These are phyloP conservation scores for Macropus fuliginosus DNA, from an alignment of 2,797 vertebrate species.

Conservation along the genomic window DNA sequence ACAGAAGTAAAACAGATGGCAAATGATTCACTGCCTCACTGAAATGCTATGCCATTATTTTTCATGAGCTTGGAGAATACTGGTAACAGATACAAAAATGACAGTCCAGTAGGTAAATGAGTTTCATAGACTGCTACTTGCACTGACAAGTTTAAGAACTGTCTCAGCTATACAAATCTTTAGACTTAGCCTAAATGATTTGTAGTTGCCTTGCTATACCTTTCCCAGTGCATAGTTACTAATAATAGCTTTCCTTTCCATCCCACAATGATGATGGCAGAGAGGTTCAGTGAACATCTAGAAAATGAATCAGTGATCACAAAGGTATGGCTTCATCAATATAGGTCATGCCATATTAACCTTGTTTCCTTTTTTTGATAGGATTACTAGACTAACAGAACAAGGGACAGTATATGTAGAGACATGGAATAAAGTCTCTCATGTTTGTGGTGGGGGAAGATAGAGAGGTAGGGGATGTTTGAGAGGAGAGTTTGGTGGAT, in stretches of 20 bases:
- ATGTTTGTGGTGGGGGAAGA: background rate
- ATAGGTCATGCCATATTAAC: background rate
- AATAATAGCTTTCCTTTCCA: background rate
- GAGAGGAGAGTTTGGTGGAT: background rate
- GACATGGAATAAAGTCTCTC: background rate
- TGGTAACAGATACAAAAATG: conserved; percentile 14
- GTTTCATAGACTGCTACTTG: background rate
- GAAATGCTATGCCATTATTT: background rate
- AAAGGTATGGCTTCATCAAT: background rate
- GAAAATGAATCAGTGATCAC: background rate
- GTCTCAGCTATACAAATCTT: background rate
- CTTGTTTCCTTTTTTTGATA: background rate
- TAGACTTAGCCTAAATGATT: background rate
- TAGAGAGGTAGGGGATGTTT: background rate
- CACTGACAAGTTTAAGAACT: background rate
- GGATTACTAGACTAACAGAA: background rate
- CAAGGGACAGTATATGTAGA: background rate
- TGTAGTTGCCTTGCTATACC: background rate
- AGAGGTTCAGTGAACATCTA: background rate
- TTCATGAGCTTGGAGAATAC: background rate
- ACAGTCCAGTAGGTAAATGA: background rate
- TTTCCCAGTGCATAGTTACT: background rate
- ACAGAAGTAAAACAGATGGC: background rate
- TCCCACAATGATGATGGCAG: background rate
- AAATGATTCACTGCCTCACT: background rate